Base-by-base conservation (phyloP, 2,888 invertebrate genomes). In the Belgica antarctica region DNA sequence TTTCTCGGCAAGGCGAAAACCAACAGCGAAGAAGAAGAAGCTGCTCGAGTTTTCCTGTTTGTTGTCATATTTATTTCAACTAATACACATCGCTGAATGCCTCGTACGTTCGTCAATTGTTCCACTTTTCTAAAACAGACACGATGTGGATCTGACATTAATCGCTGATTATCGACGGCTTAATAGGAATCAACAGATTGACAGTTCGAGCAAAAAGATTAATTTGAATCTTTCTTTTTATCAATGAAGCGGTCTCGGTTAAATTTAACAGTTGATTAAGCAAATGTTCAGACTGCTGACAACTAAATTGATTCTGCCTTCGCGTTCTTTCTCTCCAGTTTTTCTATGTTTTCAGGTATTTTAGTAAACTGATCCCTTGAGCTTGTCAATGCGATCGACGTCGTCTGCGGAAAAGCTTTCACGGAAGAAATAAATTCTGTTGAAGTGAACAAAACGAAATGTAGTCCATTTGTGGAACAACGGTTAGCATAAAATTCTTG, bases 101-200 rank as follows among this genome's bases (percentile, higher is more conserved):
- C 52, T 52, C 17, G 52, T n/a, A n/a, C n/a, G n/a, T 22, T 52
- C 52, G 52, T 52, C 52, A 52, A 8, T 52, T 22, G 52, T n/a
- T 52, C 52, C 22, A 52, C 52, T 52, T 52, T 52, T 52, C 52
- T 15, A 15, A 41, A 41, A 41, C 41, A 41, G 41, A 52, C 22
- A 22, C 52, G 52, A 52, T 17, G 22, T 52, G 52, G 22, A 52
- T 8, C 12, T 59, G 59, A 59, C 59, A 59, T 59, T 27, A 59
- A 59, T 59, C 59, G 27, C 59, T 22, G 59, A 59, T 59, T 59
- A 59, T 59, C 59, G 15, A 27, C 27, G 25, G 52, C 52, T 59
- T 59, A 59, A 59, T 59, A 27, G 59, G 59, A 59, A 59, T 59
- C 59, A 59, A 59, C 59, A 59, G 59, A 59, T 12, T 59, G 59